Evolutionary conservation across 1,140 invertebrate species (phyloP).

Genomic region (Drosophila novamexicana): DNA sequence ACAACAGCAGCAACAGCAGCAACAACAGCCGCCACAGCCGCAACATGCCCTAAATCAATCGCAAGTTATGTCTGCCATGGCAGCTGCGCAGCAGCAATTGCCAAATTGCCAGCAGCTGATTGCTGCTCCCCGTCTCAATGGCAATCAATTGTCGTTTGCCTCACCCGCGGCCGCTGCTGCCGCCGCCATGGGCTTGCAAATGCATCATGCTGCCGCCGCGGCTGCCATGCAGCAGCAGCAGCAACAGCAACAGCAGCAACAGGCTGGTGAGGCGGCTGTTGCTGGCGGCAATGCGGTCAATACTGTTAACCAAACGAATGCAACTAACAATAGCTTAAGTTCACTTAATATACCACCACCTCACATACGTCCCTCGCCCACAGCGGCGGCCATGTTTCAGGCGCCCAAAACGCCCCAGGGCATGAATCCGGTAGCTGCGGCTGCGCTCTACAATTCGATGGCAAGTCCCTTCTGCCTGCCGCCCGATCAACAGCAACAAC

Average conservation of each 20-base stretch:
- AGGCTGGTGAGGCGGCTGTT: constrained; percentile 39
- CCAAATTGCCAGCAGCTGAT: constrained; percentile 79
- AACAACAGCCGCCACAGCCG: constrained; percentile 15
- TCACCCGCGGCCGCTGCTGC: constrained; percentile 82
- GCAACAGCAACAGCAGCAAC: constrained; percentile 55
- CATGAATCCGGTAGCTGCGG: constrained; percentile 87
- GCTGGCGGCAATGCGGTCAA: constrained; percentile 55
- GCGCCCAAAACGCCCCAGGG: constrained; percentile 90
- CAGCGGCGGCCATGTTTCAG: constrained; percentile 91
- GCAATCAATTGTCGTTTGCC: constrained; percentile 77
- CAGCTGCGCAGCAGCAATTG: constrained; percentile 56
- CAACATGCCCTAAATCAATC: constrained; percentile 24
- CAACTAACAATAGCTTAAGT: constrained; percentile 83
- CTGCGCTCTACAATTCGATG: constrained; percentile 87
- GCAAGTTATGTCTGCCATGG: constrained; percentile 53
- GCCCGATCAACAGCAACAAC: constrained; percentile 78
- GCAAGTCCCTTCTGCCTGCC: constrained; percentile 87
- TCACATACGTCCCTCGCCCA: constrained; percentile 88
- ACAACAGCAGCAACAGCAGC: constrained; percentile 32
- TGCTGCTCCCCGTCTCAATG: constrained; percentile 77
- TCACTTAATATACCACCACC: constrained; percentile 87
- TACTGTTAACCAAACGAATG: constrained; percentile 59
- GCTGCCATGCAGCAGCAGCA: constrained; percentile 79
- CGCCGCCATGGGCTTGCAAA: constrained; percentile 81
- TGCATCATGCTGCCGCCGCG: constrained; percentile 82